phyloP scores from a whole-genome alignment of 2,888 invertebrate species.

The Adelognathus sp. region DNA sequence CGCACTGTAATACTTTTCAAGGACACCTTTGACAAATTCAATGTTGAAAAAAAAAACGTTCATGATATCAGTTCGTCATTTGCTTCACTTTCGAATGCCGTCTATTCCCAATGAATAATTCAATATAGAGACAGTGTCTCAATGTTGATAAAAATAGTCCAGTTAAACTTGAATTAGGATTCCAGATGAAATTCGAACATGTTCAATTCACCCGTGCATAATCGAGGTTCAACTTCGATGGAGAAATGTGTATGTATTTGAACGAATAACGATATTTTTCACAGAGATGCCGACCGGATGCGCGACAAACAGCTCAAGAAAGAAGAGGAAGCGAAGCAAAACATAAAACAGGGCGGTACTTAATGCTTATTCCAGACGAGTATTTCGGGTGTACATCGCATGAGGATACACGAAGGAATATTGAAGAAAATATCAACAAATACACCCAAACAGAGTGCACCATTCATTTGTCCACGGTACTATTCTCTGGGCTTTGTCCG shows the following conservation, averaged over 20 bases:
- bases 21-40: no score
- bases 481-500: no score
- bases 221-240: no score
- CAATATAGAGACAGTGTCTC: constrained; percentile 21
- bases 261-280: constrained; percentile 66
- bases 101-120: no score
- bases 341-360: constrained; percentile 67
- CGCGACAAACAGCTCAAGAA: constrained; percentile 93
- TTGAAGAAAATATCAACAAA: constrained; percentile 12
- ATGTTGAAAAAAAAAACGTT: no score
- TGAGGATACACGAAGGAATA: constrained; percentile 40
- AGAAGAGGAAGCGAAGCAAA: constrained; percentile 82
- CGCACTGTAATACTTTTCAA: no score
- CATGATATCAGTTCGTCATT: no score
- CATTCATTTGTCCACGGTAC: constrained; percentile 4
- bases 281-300: constrained; percentile 94
- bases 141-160: not conserved
- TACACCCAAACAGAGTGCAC: constrained; percentile 31
- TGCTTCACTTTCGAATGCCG: no score
- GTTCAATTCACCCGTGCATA: no score
- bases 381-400: constrained; percentile 37
- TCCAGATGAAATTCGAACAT: not conserved
- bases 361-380: constrained; percentile 58
- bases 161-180: no score
- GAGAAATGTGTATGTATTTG: not conserved